Evolutionary conservation across 2,113 vertebrate species (phyloP), one percentile per base, ranked within the genome.

Genomic region (Pachycephala philippinensis): DNA sequence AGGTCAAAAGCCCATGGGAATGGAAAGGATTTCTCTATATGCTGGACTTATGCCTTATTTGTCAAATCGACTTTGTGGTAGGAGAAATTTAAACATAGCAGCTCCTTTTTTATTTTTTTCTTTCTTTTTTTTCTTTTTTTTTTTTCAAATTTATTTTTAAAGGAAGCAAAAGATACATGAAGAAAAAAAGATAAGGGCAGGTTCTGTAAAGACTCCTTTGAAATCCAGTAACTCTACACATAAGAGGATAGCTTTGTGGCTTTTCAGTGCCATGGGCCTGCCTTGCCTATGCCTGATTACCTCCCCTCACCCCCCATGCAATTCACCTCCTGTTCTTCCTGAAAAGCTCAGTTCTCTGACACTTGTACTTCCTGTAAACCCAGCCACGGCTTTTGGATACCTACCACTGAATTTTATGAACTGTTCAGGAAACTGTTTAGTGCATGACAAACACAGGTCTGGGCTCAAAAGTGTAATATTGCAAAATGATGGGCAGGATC

Each of bases 1-100:
- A 98, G 94, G 96, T 93, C 80, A 95, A 89, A 96, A 96, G 94
- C 97, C 97, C 90, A 92, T 81, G 92, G 93, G 65, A 91, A 91
- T 42, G 66, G 93, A 96, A 97, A 90, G 80, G 74, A 81, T 97
- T 96, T 96, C 76, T 87, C 68, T 90, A 23, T 75, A 84, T 33
- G 42, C 75, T 93, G 86, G 90, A 84, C 31, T 91, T 94, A 75
- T 5, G 65, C 93, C 61, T 97, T 93, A 71, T 96, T 96, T 96
- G 87, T 96, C 93, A 97, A 88, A 97, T 89, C 2, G n/a, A 92
- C 90, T 64, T 95, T 61, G 74, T 94, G 85, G 80, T 94, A 96
- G 56, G 91, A 97, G 72, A 97, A 96, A 96, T 96, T 76, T 89
- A 79, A 95, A 95, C 53, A 91, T 96, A 97, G 93, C 77, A 96